phyloP scores from a whole-genome alignment of 2,797 vertebrate genomes.

The Halcyon badia region DNA sequence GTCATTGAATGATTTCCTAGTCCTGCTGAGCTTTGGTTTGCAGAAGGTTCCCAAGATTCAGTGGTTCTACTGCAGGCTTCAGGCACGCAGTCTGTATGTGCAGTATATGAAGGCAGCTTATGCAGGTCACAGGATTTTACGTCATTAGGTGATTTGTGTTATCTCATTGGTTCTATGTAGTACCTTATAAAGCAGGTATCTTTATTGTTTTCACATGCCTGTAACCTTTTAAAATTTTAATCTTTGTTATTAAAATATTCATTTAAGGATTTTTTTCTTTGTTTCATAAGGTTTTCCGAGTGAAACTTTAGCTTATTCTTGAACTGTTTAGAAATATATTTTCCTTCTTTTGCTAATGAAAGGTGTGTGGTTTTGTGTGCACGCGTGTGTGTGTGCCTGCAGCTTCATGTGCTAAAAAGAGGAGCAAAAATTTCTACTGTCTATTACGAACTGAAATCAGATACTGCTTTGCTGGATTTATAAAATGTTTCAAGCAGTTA shows the following conservation, averaged over 20 bases:
- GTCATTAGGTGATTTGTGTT: background rate
- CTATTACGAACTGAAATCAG: background rate
- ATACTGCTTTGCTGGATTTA: background rate
- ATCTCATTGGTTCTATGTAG: background rate
- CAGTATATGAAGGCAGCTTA: background rate
- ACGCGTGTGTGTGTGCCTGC: background rate
- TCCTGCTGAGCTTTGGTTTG: background rate
- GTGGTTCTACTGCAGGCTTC: background rate
- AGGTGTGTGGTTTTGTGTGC: background rate
- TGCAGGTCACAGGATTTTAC: background rate
- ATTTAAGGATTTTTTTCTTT: background rate
- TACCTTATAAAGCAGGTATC: background rate
- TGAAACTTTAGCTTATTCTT: background rate
- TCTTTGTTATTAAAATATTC: background rate
- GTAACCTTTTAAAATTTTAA: background rate
- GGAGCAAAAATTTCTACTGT: background rate
- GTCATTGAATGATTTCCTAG: background rate
- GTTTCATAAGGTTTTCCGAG: background rate
- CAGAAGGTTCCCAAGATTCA: background rate
- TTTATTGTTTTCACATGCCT: background rate
- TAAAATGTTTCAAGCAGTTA: background rate
- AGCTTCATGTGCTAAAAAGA: background rate
- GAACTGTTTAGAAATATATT: background rate
- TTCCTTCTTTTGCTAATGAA: background rate
- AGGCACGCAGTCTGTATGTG: background rate